Conservation (phyloP, 2,113 vertebrate genomes). For the Cheirogaleus medius region DNA sequence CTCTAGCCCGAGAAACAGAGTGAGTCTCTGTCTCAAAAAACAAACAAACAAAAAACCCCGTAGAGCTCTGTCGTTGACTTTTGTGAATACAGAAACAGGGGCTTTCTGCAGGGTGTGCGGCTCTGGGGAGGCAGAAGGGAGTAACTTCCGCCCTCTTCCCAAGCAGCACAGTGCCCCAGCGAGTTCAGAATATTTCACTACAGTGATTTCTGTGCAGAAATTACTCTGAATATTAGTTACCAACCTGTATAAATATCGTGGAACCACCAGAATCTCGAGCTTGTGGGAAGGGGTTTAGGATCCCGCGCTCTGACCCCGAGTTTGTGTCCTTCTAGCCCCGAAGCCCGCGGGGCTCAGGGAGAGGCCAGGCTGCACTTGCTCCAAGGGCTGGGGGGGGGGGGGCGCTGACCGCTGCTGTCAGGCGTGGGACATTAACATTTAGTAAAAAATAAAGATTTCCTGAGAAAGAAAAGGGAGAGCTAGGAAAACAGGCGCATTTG, state of each 20-base stretch:
- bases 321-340: neutral
- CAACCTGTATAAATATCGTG: neutral
- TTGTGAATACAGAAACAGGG: neutral
- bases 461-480: neutral
- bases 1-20: no score
- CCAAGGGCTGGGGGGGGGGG: neutral
- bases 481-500: neutral
- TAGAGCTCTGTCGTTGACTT: neutral
- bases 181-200: neutral
- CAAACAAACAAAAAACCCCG: no score
- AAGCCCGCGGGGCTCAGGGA: neutral
- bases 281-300: neutral
- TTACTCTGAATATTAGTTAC: neutral
- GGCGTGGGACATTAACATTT: neutral
- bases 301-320: neutral
- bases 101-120: neutral
- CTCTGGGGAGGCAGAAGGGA: neutral
- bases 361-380: neutral
- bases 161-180: fast-evolving
- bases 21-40: no score
- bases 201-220: neutral
- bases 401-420: neutral
- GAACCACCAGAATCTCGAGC: neutral
- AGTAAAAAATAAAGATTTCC: neutral
- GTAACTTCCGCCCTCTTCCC: neutral